phyloP scores from a whole-genome alignment of 1,140 invertebrate species.

The Triops cancriformis region DNA sequence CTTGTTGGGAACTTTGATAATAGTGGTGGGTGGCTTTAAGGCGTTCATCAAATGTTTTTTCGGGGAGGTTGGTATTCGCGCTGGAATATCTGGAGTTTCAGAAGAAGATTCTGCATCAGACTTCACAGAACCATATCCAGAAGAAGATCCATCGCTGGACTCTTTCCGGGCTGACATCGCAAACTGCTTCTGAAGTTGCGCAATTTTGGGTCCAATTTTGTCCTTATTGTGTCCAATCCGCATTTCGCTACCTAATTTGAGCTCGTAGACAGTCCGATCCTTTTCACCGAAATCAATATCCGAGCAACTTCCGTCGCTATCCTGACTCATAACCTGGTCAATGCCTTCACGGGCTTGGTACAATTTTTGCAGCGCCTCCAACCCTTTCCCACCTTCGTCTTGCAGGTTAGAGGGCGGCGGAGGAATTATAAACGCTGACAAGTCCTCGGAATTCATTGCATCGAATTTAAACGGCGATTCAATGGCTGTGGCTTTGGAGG shows the following conservation, averaged over 20 bases:
- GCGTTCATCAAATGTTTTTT: background rate
- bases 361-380: slow-evolving; percentile 29
- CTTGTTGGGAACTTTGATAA: slow-evolving; percentile 16
- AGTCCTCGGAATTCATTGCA: slow-evolving; percentile 46
- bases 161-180: background rate
- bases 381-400: slow-evolving; percentile 32
- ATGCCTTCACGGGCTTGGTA: slow-evolving; percentile 28
- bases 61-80: slow-evolving; percentile 12
- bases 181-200: slow-evolving; percentile 27
- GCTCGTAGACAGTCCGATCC: slow-evolving; percentile 17
- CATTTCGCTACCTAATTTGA: slow-evolving; percentile 21
- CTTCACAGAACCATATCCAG: slow-evolving; percentile 23
- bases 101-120: slow-evolving; percentile 20
- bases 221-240: slow-evolving; percentile 18
- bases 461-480: slow-evolving; percentile 49
- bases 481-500: slow-evolving; percentile 6
- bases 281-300: slow-evolving; percentile 21
- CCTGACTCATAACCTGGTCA: slow-evolving; percentile 28
- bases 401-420: slow-evolving; percentile 54
- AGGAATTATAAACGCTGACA: slow-evolving; percentile 69
- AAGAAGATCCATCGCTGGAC: slow-evolving; percentile 16
- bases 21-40: slow-evolving; percentile 13
- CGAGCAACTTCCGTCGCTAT: background rate
- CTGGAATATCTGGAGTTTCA: slow-evolving; percentile 27
- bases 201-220: slow-evolving; percentile 27